A percentile compares a stretch with the other conserved stretches of the same genome.
Conservation (phyloP, 2,797 vertebrate species). For the Enoplosus armatus region DNA sequence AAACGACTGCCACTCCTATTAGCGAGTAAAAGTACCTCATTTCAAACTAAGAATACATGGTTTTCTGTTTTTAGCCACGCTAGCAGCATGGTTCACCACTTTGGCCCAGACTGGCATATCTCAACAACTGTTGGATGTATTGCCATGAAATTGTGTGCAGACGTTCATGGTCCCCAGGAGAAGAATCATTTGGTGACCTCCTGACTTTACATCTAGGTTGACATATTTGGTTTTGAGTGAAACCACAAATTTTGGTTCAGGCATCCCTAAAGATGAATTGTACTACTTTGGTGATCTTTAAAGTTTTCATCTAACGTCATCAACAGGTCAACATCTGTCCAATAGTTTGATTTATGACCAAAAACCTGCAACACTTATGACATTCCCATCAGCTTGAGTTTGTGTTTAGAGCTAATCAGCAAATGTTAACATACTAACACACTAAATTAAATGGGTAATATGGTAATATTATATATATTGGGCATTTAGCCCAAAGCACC, state of each 20-base stretch:
- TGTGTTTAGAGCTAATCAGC: not conserved
- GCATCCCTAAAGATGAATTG: not conserved
- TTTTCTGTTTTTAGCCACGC: not conserved
- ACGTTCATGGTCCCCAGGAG: not conserved
- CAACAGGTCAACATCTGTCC: not conserved
- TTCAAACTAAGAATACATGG: not conserved
- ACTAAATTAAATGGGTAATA: not conserved
- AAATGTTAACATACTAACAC: not conserved
- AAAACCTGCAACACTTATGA: not conserved
- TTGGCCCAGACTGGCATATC: not conserved
- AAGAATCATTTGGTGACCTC: not conserved
- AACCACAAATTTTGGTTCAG: not conserved
- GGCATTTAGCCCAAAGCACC: not conserved
- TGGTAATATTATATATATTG: not conserved
- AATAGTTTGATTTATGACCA: not conserved
- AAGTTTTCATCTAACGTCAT: not conserved
- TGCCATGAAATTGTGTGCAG: not conserved
- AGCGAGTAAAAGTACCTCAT: not conserved
- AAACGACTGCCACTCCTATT: not conserved
- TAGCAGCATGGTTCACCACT: not conserved
- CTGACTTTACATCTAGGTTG: not conserved
- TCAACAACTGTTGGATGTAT: not conserved
- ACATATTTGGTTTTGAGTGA: not conserved
- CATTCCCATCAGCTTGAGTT: not conserved
- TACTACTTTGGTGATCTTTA: not conserved